These are phyloP conservation scores for Formica aserva DNA, from an alignment of 2,888 invertebrate genomes.

Conservation along the genomic window DNA sequence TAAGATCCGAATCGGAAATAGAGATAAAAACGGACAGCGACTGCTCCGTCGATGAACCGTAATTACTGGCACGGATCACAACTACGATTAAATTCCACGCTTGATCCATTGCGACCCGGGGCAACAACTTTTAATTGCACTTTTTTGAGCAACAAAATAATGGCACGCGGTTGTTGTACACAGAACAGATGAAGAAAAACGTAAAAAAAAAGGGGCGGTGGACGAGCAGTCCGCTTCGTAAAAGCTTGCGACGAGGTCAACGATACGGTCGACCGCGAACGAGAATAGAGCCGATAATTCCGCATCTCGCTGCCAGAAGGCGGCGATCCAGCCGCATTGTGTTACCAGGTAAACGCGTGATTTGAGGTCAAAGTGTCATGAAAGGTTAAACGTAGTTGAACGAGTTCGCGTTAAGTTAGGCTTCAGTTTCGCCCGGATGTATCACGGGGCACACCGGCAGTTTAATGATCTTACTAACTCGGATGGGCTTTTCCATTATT, in stretches of 20 bases:
- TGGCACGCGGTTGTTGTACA: conserved; percentile 19
- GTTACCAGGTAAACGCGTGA: conserved; percentile 52
- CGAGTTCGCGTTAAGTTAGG: conserved; percentile 80
- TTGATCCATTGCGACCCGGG: conserved; percentile 38
- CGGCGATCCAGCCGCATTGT: conserved; percentile 41
- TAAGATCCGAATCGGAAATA: conserved; percentile 37
- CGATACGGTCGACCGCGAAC: conserved; percentile 27
- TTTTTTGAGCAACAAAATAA: conserved; percentile 63
- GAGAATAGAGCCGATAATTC: conserved; percentile 71
- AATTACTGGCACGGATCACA: conserved; percentile 69
- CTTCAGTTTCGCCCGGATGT: conserved; percentile 76
- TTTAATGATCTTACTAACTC: conserved; percentile 84
- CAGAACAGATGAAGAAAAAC: conserved; percentile 32
- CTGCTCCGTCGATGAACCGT: conserved; percentile 68
- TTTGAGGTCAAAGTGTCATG: conserved; percentile 79
- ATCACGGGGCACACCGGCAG: conserved; percentile 72
- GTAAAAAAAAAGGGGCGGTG: conserved; percentile 22
- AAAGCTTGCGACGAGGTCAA: not conserved
- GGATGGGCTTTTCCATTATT: conserved; percentile 82
- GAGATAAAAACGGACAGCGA: conserved; percentile 50
- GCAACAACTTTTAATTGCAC: conserved; percentile 81
- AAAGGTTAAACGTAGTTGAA: conserved; percentile 82
- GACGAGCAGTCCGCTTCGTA: not conserved
- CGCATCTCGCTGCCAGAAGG: conserved; percentile 57
- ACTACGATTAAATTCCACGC: conserved; percentile 66